These are phyloP conservation scores for Synodontis membranacea DNA, from an alignment of 2,113 vertebrate species.

Conservation along the genomic window DNA sequence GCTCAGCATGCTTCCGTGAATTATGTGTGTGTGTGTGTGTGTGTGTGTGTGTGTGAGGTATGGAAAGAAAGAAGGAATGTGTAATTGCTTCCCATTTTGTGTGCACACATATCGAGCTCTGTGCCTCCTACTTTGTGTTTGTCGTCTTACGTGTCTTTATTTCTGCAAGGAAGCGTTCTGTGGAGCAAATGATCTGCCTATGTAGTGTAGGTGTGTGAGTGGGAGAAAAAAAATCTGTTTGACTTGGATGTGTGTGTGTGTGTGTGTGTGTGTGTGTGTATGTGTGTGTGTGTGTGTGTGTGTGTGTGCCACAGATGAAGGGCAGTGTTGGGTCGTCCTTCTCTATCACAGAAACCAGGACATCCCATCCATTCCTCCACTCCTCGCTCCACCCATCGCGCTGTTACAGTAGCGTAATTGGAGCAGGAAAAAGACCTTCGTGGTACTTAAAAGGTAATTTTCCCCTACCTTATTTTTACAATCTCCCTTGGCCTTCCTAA, in stretches of 20 bases:
- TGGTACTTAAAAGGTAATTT: slow-evolving; percentile 67
- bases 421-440: slow-evolving; percentile 56
- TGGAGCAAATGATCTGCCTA: slow-evolving; percentile 17
- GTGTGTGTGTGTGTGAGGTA: slow-evolving; percentile 11
- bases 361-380: slow-evolving; percentile 30
- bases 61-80: not conserved
- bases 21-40: slow-evolving; percentile 6
- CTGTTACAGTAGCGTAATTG: slow-evolving; percentile 68
- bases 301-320: slow-evolving; percentile 11
- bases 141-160: slow-evolving; percentile 28
- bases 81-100: slow-evolving; percentile 34
- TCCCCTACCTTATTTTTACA: slow-evolving; percentile 62
- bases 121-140: slow-evolving; percentile 30
- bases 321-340: slow-evolving; percentile 39
- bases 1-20: slow-evolving; percentile 14
- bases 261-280: slow-evolving; percentile 36
- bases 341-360: slow-evolving; percentile 48
- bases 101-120: slow-evolving; percentile 24
- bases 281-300: not conserved
- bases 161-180: slow-evolving; percentile 33
- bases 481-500: slow-evolving; percentile 74
- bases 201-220: not conserved
- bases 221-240: not conserved
- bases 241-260: slow-evolving; percentile 11
- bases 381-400: slow-evolving; percentile 50